phyloP scores from a whole-genome alignment of 2,888 invertebrate species.

The Xanthia icteritia region DNA sequence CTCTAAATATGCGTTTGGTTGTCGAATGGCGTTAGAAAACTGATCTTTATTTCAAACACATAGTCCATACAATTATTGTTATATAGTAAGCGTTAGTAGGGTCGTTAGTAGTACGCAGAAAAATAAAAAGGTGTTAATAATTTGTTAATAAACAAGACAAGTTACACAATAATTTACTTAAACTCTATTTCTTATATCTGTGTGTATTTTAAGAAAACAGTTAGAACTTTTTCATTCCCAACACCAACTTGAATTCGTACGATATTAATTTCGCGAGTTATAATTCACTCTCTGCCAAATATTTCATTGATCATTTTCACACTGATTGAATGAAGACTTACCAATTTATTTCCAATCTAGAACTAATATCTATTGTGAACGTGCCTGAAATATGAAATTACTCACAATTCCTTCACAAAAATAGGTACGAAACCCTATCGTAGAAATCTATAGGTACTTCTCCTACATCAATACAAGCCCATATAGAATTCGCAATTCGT shows the following conservation, averaged over 20 bases:
- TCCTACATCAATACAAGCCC: constrained; percentile 35
- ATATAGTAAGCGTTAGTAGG: neutral
- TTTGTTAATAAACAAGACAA: neutral
- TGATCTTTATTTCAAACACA: neutral
- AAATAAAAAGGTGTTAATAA: neutral
- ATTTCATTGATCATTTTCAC: constrained; percentile 25
- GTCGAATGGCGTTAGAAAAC: neutral
- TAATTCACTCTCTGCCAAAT: constrained; percentile 27
- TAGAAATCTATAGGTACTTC: neutral
- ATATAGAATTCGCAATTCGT: constrained; percentile 64
- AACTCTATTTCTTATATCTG: neutral
- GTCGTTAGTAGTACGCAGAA: neutral
- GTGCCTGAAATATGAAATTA: constrained; percentile 25
- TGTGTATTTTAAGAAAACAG: neutral
- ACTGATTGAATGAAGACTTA: constrained; percentile 44
- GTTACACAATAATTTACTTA: neutral
- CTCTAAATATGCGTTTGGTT: neutral
- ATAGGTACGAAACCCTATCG: neutral
- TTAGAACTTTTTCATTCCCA: neutral
- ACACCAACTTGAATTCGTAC: neutral
- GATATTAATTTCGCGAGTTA: constrained; percentile 14
- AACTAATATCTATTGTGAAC: constrained; percentile 28
- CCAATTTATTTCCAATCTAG: constrained; percentile 46
- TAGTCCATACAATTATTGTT: neutral
- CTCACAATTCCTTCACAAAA: neutral